These are phyloP conservation scores for Bufo gargarizans DNA, from an alignment of 2,113 vertebrate genomes.

Conservation along the genomic window DNA sequence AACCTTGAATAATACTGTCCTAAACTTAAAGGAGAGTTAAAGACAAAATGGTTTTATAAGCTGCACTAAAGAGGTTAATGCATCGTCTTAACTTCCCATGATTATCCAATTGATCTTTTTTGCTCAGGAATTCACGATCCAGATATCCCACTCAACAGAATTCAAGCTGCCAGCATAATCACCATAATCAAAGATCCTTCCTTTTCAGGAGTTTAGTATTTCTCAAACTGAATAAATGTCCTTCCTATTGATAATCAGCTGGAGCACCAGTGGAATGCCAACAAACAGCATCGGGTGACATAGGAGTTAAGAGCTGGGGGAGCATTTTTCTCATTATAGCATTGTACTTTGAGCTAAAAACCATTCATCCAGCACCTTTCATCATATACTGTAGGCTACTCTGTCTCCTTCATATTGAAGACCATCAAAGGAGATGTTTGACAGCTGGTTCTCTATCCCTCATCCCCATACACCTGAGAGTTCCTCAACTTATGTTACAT, in stretches of 20 bases:
- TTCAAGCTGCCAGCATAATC: not conserved
- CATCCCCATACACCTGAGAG: no score
- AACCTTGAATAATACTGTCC: conserved; percentile 2
- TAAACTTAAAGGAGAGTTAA: conserved; percentile 17
- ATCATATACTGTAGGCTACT: no score
- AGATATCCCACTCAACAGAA: not conserved
- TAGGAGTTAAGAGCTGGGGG: no score
- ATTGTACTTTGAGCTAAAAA: no score
- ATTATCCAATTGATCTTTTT: conserved; percentile 25
- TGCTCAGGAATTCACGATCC: conserved; percentile 1
- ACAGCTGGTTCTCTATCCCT: no score
- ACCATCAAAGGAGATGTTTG: no score
- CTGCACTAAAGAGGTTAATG: not conserved
- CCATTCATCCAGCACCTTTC: no score
- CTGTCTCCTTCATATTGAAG: no score
- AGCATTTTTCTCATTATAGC: no score
- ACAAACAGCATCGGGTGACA: no score
- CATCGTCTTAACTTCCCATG: not conserved
- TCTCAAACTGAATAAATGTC: not conserved
- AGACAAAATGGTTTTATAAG: conserved; percentile 30
- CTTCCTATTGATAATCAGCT: not conserved
- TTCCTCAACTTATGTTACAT: no score
- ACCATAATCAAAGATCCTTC: not conserved
- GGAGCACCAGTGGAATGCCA: not conserved
- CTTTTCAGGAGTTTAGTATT: not conserved